These are phyloP conservation scores for Cydia amplana DNA, from an alignment of 1,140 invertebrate species.

Conservation along the genomic window DNA sequence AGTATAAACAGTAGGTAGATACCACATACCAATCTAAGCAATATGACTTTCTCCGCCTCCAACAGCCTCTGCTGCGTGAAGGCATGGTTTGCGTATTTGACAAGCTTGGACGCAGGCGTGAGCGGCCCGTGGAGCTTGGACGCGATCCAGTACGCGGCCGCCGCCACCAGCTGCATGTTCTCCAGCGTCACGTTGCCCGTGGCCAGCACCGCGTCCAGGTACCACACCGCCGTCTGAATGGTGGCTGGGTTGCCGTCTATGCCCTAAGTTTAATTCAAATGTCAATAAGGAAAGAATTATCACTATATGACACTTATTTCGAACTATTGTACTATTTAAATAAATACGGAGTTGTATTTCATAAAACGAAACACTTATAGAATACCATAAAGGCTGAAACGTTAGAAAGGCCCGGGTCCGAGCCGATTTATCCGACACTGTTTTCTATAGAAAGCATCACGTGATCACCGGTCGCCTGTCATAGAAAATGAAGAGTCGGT, in stretches of 20 bases:
- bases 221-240: constrained; percentile 59
- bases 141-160: constrained; percentile 65
- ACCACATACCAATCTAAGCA: constrained; percentile 54
- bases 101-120: constrained; percentile 42
- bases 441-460: too few relatives aligned
- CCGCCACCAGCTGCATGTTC: constrained; percentile 54
- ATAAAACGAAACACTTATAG: neutral
- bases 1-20: neutral
- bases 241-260: constrained; percentile 49
- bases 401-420: too few relatives aligned
- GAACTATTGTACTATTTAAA: neutral
- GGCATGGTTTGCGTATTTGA: constrained; percentile 47
- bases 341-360: too few relatives aligned
- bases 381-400: neutral
- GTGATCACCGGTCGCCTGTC: too few relatives aligned
- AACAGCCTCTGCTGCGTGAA: constrained; percentile 48
- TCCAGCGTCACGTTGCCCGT: constrained; percentile 39
- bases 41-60: constrained; percentile 51
- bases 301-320: neutral
- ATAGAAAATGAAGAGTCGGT: too few relatives aligned
- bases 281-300: neutral
- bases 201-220: constrained; percentile 51
- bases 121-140: constrained; percentile 53
- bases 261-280: constrained; percentile 40
- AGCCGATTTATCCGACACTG: too few relatives aligned